Conservation (phyloP, 2,888 invertebrate species). For the Incurvaria masculella region DNA sequence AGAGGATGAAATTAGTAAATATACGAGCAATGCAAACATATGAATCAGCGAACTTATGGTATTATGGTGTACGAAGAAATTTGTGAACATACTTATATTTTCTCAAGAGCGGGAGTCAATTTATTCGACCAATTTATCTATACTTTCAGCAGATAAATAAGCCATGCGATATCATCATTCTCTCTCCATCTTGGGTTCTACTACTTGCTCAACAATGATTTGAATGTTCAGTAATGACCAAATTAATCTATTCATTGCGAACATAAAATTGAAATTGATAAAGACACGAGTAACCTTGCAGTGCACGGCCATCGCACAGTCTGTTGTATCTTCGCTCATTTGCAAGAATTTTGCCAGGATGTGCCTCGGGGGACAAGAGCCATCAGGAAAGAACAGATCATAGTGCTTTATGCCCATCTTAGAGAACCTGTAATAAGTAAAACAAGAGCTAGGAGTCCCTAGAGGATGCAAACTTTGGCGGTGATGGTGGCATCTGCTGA, state of each 20-base stretch:
- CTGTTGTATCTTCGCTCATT: slow-evolving; percentile 66
- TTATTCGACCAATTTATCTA: slow-evolving; percentile 16
- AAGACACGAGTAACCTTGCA: slow-evolving; percentile 69
- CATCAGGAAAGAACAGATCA: slow-evolving; percentile 87
- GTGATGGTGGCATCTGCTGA: too few relatives aligned
- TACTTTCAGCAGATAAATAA: slow-evolving; percentile 24
- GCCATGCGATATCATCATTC: neutral
- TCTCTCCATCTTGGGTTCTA: neutral
- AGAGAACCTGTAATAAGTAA: slow-evolving; percentile 26
- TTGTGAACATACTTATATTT: neutral
- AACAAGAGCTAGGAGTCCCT: slow-evolving; percentile 6
- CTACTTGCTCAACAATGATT: too few relatives aligned
- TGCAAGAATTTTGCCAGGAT: slow-evolving; percentile 78
- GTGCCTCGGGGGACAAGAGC: slow-evolving; percentile 76
- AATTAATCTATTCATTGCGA: too few relatives aligned
- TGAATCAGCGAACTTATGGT: neutral
- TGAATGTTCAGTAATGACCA: too few relatives aligned
- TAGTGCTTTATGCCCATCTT: slow-evolving; percentile 79
- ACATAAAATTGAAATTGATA: too few relatives aligned
- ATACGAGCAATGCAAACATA: neutral
- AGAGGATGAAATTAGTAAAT: neutral
- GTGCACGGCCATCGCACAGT: slow-evolving; percentile 83
- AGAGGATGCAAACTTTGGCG: too few relatives aligned
- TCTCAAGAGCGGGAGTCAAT: too few relatives aligned
- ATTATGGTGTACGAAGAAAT: neutral